A percentile compares a stretch with the other conserved stretches of the same genome.
Evolutionary conservation across 2,113 vertebrate genomes (phyloP).

Genomic region (Motacilla alba): DNA sequence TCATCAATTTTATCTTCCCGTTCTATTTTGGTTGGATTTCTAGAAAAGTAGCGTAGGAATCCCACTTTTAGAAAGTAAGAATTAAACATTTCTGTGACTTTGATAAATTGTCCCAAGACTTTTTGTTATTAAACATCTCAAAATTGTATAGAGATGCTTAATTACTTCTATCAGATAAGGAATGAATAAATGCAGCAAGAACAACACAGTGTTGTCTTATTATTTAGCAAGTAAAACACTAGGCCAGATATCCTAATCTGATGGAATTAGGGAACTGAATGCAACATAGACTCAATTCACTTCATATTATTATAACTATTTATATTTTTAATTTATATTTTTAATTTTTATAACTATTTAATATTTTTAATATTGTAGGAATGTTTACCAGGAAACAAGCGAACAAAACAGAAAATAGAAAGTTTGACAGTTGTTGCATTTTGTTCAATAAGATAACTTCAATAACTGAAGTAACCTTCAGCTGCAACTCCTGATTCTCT

Average conservation of each 20-base stretch:
- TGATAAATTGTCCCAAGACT: background rate
- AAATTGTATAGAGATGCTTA: background rate
- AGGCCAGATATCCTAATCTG: background rate
- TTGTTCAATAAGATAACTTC: background rate
- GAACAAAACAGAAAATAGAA: background rate
- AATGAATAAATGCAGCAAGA: background rate
- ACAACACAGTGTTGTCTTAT: background rate
- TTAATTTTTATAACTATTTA: background rate
- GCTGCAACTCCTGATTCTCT: background rate
- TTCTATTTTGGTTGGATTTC: background rate
- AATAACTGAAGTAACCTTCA: background rate
- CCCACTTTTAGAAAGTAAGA: background rate
- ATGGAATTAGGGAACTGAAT: background rate
- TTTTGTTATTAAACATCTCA: background rate
- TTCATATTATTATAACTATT: background rate
- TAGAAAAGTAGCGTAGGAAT: background rate
- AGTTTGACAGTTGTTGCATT: background rate
- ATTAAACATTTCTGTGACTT: background rate
- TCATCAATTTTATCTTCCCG: background rate
- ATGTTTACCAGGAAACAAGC: background rate
- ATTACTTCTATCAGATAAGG: background rate
- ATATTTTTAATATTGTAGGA: background rate
- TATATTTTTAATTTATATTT: background rate
- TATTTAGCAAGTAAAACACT: background rate
- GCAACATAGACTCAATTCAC: background rate